phyloP scores from a whole-genome alignment of 2,888 invertebrate genomes.

The Galerucella pusilla region DNA sequence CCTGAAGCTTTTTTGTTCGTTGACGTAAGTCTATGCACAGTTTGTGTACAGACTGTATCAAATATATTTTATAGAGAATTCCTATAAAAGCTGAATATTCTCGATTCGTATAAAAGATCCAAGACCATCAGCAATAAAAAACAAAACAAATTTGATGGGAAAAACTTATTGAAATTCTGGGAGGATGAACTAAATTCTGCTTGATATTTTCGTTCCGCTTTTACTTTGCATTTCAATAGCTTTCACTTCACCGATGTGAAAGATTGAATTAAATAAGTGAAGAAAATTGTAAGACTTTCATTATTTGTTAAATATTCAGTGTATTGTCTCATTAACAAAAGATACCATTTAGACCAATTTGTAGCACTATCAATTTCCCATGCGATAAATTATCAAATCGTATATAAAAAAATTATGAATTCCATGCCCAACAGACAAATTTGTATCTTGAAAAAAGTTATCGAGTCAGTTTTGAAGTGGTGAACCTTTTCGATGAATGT shows the following conservation, averaged over 20 bases:
- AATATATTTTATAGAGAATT: constrained; percentile 19
- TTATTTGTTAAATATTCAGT: background rate
- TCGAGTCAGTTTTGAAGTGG: too few relatives aligned
- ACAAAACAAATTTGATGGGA: constrained; percentile 26
- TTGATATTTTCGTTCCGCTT: background rate
- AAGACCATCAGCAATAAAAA: constrained; percentile 21
- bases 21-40: background rate
- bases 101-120: constrained; percentile 20
- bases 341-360: too few relatives aligned
- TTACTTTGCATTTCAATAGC: background rate
- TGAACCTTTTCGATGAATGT: too few relatives aligned
- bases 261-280: background rate
- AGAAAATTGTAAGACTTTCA: background rate
- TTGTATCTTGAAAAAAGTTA: too few relatives aligned
- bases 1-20: background rate
- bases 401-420: too few relatives aligned
- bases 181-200: background rate
- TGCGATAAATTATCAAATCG: too few relatives aligned
- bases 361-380: too few relatives aligned
- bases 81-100: constrained; percentile 27
- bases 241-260: background rate
- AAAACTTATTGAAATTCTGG: constrained; percentile 27
- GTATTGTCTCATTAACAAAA: too few relatives aligned
- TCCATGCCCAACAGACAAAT: too few relatives aligned
- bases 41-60: constrained; percentile 12